Evolutionary conservation across 2,797 vertebrate species (phyloP), one percentile per base, ranked within the genome.

Genomic region (Trachurus trachurus): DNA sequence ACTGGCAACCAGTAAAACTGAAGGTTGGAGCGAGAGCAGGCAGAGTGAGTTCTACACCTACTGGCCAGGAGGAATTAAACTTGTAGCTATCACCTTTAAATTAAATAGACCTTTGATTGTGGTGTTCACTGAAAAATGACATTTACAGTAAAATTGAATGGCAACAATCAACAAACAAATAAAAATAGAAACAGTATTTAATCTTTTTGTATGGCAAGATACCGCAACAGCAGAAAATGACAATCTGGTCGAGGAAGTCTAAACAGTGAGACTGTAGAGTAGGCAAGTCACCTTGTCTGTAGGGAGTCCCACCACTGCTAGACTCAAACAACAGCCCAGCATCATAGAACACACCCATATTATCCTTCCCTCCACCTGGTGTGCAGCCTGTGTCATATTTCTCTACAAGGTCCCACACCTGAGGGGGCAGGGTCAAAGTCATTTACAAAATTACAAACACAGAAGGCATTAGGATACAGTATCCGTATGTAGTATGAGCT

Each of bases 361-460:
- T 93, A 91, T 97, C 71, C 39, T 49, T 81, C 0, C 97, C 96
- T 0, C 97, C 96, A 73, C 97, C 97, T 0, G 96, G 21, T 0
- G 96, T 97, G 81, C 97, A 98, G 81, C 95, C 97, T 0, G 96
- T 96, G 90, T 98, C 97, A 0, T 94, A 84, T 37, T 86, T 72
- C 88, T 97, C 96, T 54, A 98, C 91, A 0, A 87, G 31, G 8
- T 96, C 91, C 97, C 97, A 98, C 37, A 98, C 89, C 97, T 98
- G 84, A 68, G 17, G 60, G 7, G 8, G 19, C 5, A 8, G 64
- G 11, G 26, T 39, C 29, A 70, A 13, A n/a, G n/a, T n/a, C n/a
- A n/a, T n/a, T n/a, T n/a, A n/a, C n/a, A n/a, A n/a, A n/a, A n/a
- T n/a, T n/a, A n/a, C n/a, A n/a, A n/a, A n/a, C n/a, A n/a, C n/a